A percentile compares a stretch with the other conserved stretches of the same genome.
phyloP scores from a whole-genome alignment of 2,888 invertebrate species.

The Nasonia oneida region DNA sequence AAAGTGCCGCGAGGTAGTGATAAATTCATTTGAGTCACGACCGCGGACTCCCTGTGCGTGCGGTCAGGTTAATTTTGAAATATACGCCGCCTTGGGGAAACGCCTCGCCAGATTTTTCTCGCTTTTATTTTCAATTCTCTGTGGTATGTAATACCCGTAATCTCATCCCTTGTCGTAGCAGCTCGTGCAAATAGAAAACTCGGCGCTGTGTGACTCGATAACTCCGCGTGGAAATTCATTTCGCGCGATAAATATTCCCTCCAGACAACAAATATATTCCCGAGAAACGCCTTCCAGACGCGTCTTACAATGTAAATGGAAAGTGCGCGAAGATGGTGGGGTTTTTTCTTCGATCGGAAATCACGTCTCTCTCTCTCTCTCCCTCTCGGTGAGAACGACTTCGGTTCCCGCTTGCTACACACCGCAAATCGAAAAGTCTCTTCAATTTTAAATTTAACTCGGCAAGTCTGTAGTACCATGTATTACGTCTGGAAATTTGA shows the following conservation, averaged over 20 bases:
- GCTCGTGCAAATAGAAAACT: neutral
- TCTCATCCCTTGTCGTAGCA: neutral
- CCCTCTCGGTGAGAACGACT: conserved; percentile 3
- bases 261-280: neutral
- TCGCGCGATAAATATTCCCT: neutral
- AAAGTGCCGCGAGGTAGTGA: neutral
- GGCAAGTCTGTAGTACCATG: neutral
- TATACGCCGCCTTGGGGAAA: neutral
- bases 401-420: neutral
- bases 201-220: too few species aligned
- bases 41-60: neutral
- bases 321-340: neutral
- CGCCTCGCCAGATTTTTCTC: neutral
- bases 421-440: conserved; percentile 38
- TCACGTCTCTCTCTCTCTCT: neutral
- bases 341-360: conserved; percentile 29
- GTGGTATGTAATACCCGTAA: neutral
- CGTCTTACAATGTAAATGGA: neutral
- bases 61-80: neutral
- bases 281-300: neutral
- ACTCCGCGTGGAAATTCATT: too few species aligned
- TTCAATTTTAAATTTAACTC: conserved; percentile 45
- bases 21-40: neutral
- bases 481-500: conserved; percentile 15
- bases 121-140: neutral